Percentiles rank a stretch among this genome's conserved stretches.
phyloP scores from a whole-genome alignment of 2,888 invertebrate species.

The Ichneumoninae sp. region DNA sequence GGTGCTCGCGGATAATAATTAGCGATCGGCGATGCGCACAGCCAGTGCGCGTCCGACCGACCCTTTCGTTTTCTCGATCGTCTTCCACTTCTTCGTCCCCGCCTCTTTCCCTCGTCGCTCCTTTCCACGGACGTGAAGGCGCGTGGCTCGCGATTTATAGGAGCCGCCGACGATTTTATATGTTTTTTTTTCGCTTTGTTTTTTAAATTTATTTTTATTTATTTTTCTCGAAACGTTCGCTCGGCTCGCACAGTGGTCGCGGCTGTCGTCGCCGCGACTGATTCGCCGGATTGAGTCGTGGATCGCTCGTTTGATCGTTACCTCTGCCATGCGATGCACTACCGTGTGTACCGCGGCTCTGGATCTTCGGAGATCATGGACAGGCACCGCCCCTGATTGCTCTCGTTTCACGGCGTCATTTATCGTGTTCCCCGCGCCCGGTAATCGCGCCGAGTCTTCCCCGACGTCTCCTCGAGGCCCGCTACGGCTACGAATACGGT shows the following conservation, averaged over 20 bases:
- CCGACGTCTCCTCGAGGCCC: conserved; percentile 26
- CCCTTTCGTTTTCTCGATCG: conserved; percentile 13
- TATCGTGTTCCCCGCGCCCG: conserved; percentile 61
- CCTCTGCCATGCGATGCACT: neutral
- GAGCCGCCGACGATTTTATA: conserved; percentile 65
- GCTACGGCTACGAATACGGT: neutral
- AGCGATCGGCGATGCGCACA: conserved; percentile 69
- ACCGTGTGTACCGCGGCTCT: conserved; percentile 9
- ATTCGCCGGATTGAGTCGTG: conserved; percentile 70
- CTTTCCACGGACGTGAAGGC: conserved; percentile 73
- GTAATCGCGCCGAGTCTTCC: conserved; percentile 56
- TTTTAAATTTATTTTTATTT: conserved; percentile 38
- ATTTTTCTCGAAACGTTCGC: conserved; percentile 19
- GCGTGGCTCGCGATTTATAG: conserved; percentile 72
- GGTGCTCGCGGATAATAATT: conserved; percentile 75
- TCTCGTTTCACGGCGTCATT: conserved; percentile 67
- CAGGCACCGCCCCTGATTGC: conserved; percentile 51
- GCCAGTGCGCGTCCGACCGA: conserved; percentile 13
- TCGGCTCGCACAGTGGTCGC: conserved; percentile 17
- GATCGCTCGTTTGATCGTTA: conserved; percentile 54
- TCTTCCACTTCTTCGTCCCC: conserved; percentile 46
- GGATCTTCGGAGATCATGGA: conserved; percentile 25
- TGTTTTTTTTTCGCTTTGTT: conserved; percentile 34
- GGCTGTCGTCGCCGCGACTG: conserved; percentile 62
- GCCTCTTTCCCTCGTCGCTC: conserved; percentile 31